Evolutionary conservation across 2,113 vertebrate genomes (phyloP).

Genomic region (Ia io): DNA sequence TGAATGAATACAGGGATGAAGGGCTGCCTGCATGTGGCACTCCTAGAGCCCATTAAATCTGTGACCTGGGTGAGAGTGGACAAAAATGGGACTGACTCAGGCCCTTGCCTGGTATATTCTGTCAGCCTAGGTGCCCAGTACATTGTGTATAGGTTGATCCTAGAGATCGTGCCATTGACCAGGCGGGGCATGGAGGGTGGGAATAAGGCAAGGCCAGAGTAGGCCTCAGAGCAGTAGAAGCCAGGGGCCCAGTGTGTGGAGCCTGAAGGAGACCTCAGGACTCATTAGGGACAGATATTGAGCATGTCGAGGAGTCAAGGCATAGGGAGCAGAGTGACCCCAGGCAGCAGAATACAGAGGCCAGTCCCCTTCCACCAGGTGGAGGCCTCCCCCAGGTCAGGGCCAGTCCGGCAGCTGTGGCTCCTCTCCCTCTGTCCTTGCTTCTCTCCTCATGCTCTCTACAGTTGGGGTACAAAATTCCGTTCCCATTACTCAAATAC

Average conservation of each 20-base stretch:
- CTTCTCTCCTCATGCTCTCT: not conserved
- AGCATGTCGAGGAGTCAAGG: not conserved
- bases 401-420: too few relatives aligned
- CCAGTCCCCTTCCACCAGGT: too few relatives aligned
- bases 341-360: not conserved
- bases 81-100: not conserved
- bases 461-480: not conserved
- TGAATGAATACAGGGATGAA: not conserved
- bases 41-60: not conserved
- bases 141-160: fast-evolving
- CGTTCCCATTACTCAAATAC: too few relatives aligned
- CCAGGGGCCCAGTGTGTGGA: too few relatives aligned
- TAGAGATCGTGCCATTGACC: fast-evolving
- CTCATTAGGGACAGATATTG: not conserved
- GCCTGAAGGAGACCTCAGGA: not conserved
- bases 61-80: too few relatives aligned
- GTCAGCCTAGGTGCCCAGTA: too few relatives aligned
- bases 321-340: too few relatives aligned
- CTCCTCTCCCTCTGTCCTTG: not conserved
- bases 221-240: not conserved
- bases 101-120: too few relatives aligned
- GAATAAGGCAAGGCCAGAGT: not conserved
- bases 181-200: not conserved
- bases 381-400: not conserved
- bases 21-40: not conserved